Conservation (phyloP, 2,113 vertebrate species). For the Mugil cephalus region DNA sequence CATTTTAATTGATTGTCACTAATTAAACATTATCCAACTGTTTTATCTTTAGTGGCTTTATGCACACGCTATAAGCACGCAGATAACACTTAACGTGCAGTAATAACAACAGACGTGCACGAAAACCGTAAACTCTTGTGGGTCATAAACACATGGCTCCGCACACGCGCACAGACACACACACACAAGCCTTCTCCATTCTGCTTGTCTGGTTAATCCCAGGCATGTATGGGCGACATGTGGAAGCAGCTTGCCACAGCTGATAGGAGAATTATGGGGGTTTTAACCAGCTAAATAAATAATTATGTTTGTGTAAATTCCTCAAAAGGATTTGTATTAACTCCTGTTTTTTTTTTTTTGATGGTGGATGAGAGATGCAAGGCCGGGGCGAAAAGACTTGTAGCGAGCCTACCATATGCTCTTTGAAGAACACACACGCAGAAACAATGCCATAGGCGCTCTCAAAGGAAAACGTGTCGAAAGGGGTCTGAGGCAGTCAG, state of each 20-base stretch:
- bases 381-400: conserved; percentile 56
- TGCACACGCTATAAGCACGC: background rate
- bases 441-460: conserved; percentile 56
- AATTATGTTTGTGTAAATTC: conserved; percentile 84
- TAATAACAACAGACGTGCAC: conserved; percentile 11
- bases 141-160: conserved; percentile 10
- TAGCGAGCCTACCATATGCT: conserved; percentile 50
- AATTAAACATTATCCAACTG: conserved; percentile 12
- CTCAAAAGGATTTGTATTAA: conserved; percentile 84
- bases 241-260: conserved; percentile 79
- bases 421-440: conserved; percentile 46
- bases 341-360: conserved; percentile 68
- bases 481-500: conserved; percentile 40
- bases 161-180: conserved; percentile 6
- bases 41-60: background rate
- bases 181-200: conserved; percentile 36
- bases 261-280: conserved; percentile 83
- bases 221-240: conserved; percentile 77
- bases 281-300: conserved; percentile 84
- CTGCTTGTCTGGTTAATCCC: conserved; percentile 75
- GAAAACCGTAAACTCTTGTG: conserved; percentile 7
- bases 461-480: conserved; percentile 27
- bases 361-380: conserved; percentile 70
- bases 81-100: background rate
- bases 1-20: background rate